phyloP scores from a whole-genome alignment of 2,888 invertebrate genomes.

The Pyrocoelia pectoralis region DNA sequence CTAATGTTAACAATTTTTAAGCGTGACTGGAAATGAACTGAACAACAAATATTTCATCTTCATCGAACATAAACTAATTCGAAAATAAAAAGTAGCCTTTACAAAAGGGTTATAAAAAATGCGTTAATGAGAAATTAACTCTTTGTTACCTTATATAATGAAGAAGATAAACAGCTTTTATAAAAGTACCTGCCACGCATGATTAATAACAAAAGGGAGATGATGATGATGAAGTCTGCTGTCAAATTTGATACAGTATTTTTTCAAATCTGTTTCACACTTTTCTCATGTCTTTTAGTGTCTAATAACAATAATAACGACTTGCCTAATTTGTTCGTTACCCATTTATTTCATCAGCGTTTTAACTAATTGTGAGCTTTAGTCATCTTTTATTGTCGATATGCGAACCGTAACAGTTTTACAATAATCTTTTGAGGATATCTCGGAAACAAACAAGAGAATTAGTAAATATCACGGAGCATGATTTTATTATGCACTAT shows the following conservation, averaged over 20 bases:
- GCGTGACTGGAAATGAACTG: no score
- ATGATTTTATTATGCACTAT: no score
- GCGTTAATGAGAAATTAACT: conserved; percentile 10
- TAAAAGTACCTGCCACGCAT: neutral
- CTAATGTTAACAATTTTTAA: neutral
- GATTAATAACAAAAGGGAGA: conserved; percentile 5
- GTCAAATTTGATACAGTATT: neutral
- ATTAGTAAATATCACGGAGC: no score
- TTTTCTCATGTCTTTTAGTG: neutral
- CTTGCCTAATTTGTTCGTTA: no score
- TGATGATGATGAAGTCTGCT: neutral
- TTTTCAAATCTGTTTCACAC: neutral
- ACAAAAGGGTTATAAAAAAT: neutral
- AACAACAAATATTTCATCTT: neutral
- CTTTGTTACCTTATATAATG: conserved; percentile 8
- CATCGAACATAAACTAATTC: neutral
- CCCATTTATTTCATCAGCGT: no score
- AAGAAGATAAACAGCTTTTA: conserved; percentile 6
- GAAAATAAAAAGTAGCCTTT: neutral
- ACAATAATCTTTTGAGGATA: no score
- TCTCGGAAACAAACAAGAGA: no score
- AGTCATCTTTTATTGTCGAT: no score
- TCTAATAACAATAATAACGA: neutral
- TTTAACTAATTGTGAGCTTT: no score
- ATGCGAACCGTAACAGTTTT: no score